These are phyloP conservation scores for Azemiops feae DNA, from an alignment of 2,113 vertebrate species.

Conservation along the genomic window DNA sequence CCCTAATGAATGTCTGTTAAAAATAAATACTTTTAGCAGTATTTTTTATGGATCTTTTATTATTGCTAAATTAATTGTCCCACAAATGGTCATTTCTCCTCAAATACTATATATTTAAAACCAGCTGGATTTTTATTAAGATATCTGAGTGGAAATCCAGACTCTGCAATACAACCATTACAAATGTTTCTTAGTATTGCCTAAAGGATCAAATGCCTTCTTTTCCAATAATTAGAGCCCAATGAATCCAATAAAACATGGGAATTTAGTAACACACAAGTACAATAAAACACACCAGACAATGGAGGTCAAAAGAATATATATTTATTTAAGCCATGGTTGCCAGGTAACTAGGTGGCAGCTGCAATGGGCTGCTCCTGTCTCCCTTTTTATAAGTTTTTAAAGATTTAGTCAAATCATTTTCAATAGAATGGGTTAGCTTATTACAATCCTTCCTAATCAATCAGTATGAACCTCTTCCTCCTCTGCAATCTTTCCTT, in stretches of 20 bases:
- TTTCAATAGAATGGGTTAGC: background rate
- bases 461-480: background rate
- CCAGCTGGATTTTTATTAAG: background rate
- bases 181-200: background rate
- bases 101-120: background rate
- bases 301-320: background rate
- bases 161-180: background rate
- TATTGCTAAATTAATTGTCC: background rate
- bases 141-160: background rate
- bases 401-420: background rate
- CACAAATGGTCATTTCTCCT: background rate
- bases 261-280: background rate
- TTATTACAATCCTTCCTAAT: background rate
- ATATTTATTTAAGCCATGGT: background rate
- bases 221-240: background rate
- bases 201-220: background rate
- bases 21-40: conserved; percentile 11
- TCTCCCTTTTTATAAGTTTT: background rate
- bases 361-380: background rate
- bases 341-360: background rate
- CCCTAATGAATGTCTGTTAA: background rate
- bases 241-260: background rate
- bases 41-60: background rate
- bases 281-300: background rate
- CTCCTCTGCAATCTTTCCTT: background rate